Base-by-base conservation (phyloP, 2,888 invertebrate species). In the Crematogaster levior region DNA sequence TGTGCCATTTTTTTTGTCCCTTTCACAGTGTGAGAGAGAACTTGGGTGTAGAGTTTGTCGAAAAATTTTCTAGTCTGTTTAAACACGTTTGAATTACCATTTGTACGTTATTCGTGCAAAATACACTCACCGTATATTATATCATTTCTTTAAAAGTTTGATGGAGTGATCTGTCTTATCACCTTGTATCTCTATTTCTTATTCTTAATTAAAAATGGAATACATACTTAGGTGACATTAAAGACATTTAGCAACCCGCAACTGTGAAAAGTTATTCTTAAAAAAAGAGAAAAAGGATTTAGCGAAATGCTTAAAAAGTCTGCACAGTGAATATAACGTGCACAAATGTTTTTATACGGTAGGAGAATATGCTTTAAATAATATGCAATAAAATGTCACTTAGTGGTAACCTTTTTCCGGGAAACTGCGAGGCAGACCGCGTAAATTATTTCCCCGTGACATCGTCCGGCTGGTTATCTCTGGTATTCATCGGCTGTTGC, bases 401-500 rank as follows among this genome's bases (percentile, higher is more conserved):
- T 43, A 43, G 63, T 40, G 18, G 18, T 65, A 65, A 65, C 6
- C 34, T 34, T 34, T 34, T 34, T 34, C 30, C 30, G 73, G 15
- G 34, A 34, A 61, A 21, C n/a, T 30, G 51, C 30, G 30, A 21
- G 21, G 43, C 24, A 18, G 18, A 43, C 10, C 15, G 40, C 21
- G 73, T 18, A 30, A 21, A 56, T 73, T 30, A 61, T 73, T 46
- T 43, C 18, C 46, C n/a, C 24, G 66, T 15, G 66, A 66, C 34
- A 18, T 30, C 21, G 43, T 43, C 18, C 48, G 37, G 27, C n/a
- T 18, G 68, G n/a, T 18, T 77, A 43, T 56, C 68, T 24, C 51
- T 9, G 18, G 24, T 68, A 66, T 56, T 75, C 75, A 63, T 75
- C 51, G 60, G 43, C 43, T 46, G 51, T 60, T 74, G 37, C 24